Base-by-base conservation (phyloP, 53 echinoderm and acorn worm species). In the Astropecten irregularis region DNA sequence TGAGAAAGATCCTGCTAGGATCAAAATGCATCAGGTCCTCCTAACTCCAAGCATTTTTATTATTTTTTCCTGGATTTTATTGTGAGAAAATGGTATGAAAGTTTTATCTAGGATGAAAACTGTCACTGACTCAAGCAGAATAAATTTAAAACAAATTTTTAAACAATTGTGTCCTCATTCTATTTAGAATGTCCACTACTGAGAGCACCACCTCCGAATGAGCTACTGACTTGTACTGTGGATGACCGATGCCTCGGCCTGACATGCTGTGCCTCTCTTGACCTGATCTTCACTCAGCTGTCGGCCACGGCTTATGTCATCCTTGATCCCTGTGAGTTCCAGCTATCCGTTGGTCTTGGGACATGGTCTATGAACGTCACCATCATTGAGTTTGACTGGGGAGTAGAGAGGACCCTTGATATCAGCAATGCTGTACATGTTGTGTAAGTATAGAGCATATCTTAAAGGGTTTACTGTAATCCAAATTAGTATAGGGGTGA, bases 301-400 rank as follows among this genome's bases (percentile, higher is more conserved):
- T 85, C 73, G 25, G 47, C 73, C 25, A 72, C 71, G 6, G 85
- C 72, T 35, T 85, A 22, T 22, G 42, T 49, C n/a, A 28, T 73
- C 50, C 46, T 85, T 9, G 85, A 85, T 26, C 72, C 85, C 33
- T 85, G 85, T 38, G 66, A 85, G 31, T 85, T 85, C 62, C 5
- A 48, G n/a, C 48, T 85, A 25, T 85, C 85, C 27, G 72, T 85
- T 11, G 85, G 85, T 42, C 60, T 85, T 1, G 85, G 85, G 7
- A 39, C 36, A n/a, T 85, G 60, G 59, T 30, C 73, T 3, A 13
- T 72, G 23, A 63, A 60, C 63, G 15, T 72, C 26, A 85, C 73
- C 11, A 27, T 85, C 47, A 30, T 72, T 38, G 42, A 40, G 5
- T 59, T 59, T 72, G 73, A 72, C 47, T 85, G 85, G 85, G 85